A percentile compares a stretch with the other conserved stretches of the same genome.
phyloP scores from a whole-genome alignment of 2,888 invertebrate genomes.

The Chelonus formosanus region DNA sequence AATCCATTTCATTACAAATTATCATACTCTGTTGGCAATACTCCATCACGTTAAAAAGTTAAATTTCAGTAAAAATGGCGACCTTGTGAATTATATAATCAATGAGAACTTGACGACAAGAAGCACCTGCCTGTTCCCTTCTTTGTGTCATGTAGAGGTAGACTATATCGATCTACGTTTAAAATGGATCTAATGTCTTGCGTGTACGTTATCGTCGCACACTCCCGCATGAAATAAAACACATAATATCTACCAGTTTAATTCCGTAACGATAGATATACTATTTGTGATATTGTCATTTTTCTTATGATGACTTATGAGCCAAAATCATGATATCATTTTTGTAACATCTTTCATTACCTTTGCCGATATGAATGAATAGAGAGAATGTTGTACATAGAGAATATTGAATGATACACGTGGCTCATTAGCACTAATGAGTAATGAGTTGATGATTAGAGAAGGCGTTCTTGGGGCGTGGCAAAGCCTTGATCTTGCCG shows the following conservation, averaged over 20 bases:
- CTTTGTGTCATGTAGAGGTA: slow-evolving; percentile 19
- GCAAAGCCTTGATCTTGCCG: slow-evolving; percentile 60
- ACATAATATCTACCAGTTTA: slow-evolving; percentile 20
- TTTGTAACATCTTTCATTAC: neutral
- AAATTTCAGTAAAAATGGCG: neutral
- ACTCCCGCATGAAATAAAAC: slow-evolving; percentile 30
- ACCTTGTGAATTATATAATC: slow-evolving; percentile 3
- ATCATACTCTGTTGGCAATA: too few species aligned
- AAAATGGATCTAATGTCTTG: slow-evolving; percentile 19
- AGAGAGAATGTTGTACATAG: slow-evolving; percentile 16
- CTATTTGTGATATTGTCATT: slow-evolving; percentile 14
- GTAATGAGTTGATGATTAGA: slow-evolving; percentile 65
- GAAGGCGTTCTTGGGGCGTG: slow-evolving; percentile 64
- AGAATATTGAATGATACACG: slow-evolving; percentile 54
- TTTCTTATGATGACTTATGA: too few species aligned
- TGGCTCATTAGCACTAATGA: slow-evolving; percentile 65
- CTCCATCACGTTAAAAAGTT: too few species aligned
- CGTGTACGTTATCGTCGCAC: slow-evolving; percentile 44
- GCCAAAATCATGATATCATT: neutral
- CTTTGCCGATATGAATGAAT: neutral
- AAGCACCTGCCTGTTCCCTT: slow-evolving; percentile 7
- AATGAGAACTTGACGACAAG: slow-evolving; percentile 7
- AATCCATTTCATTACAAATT: too few species aligned
- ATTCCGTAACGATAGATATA: slow-evolving; percentile 32
- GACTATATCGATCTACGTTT: slow-evolving; percentile 40